Evolutionary conservation across 2,797 vertebrate genomes (phyloP), one percentile per base, ranked within the genome.

Genomic region (Galagoides demidoff): DNA sequence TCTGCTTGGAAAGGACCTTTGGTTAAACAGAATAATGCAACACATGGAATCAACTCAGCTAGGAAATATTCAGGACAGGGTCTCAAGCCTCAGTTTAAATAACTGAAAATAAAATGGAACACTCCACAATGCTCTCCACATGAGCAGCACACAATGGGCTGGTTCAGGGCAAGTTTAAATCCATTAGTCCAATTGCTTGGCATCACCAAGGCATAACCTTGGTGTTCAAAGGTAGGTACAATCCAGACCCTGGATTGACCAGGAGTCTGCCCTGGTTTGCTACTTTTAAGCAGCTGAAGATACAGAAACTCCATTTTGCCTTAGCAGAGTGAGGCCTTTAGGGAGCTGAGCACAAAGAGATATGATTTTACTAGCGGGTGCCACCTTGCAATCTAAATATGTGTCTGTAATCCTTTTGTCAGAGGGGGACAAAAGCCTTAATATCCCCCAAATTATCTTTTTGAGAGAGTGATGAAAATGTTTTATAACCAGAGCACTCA

Each of bases 11-110:
- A 92, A 92, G 55, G 27, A 20, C 57, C 71, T 92, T 92, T 92
- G 39, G 90, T 74, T 94, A 91, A 89, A 84, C 4, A 94, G 87
- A 85, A 68, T 92, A 94, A 92, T 57, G 84, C 61, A 85, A n/a
- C 39, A 86, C 39, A 68, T 11, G 64, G n/a, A 94, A 81, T 45
- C 49, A 52, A 55, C 64, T 90, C 90, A 71, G 43, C 76, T 90
- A 85, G 74, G 79, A 89, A 93, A 88, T 84, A 43, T 34, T 86
- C 78, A 88, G 66, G 27, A 82, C 11, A 84, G 37, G 5, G 20
- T 14, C 11, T 34, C 61, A 29, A 79, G 57, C 78, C 85, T 94
- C 89, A 90, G 63, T 77, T 74, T 82, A 12, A 3, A 19, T 31
- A 39, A 87, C 7, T 45, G 55, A 92, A 66, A n/a, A 94, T 74